Evolutionary conservation across 2,888 invertebrate genomes (phyloP).

Genomic region (Uropetala carovei): DNA sequence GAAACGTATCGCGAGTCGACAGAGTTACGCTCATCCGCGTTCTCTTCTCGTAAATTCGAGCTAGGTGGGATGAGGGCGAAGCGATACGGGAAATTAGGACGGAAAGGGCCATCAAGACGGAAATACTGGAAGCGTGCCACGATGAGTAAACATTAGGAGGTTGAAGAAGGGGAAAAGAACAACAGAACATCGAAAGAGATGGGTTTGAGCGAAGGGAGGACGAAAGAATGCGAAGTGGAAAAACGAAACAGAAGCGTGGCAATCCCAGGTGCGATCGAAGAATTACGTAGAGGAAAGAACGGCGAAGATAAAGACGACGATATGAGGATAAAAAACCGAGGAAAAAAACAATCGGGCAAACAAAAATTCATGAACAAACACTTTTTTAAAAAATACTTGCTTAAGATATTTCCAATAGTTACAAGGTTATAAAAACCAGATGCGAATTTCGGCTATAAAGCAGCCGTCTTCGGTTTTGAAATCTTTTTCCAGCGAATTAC

Average conservation of each 20-base stretch:
- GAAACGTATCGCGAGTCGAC: too few species aligned
- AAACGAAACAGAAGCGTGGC: not conserved
- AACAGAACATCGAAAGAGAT: not conserved
- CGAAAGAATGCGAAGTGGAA: not conserved
- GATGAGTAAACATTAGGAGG: conserved; percentile 9
- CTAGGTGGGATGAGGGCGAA: too few species aligned
- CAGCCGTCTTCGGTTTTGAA: too few species aligned
- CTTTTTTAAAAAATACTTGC: too few species aligned
- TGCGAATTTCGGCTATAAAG: too few species aligned
- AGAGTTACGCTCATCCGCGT: too few species aligned
- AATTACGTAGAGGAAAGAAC: not conserved
- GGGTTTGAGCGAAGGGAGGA: not conserved
- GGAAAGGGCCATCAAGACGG: not conserved
- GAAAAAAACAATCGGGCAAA: not conserved
- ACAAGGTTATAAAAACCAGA: too few species aligned
- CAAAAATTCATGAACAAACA: too few species aligned
- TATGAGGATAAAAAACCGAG: not conserved
- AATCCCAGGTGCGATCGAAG: not conserved
- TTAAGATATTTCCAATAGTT: too few species aligned
- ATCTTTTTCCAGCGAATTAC: too few species aligned
- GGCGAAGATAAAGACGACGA: not conserved
- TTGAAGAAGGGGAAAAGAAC: not conserved
- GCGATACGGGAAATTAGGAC: not conserved
- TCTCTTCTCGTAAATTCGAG: too few species aligned
- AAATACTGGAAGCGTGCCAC: not conserved